phyloP scores from a whole-genome alignment of 2,888 invertebrate species.

The Agrochola litura region DNA sequence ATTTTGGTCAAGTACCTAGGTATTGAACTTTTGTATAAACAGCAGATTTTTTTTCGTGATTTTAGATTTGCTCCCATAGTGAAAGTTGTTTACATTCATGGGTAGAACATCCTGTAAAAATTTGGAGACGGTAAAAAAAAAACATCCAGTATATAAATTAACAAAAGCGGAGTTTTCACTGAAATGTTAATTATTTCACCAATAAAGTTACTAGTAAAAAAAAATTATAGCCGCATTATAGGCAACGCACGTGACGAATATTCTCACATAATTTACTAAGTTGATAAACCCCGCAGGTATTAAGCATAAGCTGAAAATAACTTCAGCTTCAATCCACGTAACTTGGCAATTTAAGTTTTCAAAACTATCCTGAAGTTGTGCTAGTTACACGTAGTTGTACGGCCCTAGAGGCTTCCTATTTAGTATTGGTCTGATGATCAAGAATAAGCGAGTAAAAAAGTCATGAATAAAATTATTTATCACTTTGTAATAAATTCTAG shows the following conservation, averaged over 20 bases:
- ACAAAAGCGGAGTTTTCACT: not conserved
- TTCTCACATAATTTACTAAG: slow-evolving; percentile 47
- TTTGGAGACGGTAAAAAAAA: too few species aligned
- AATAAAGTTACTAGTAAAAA: slow-evolving; percentile 14
- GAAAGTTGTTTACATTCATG: too few species aligned
- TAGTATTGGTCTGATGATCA: slow-evolving; percentile 36
- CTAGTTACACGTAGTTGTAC: slow-evolving; percentile 77
- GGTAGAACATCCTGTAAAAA: too few species aligned
- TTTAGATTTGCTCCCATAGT: too few species aligned
- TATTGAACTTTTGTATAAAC: too few species aligned
- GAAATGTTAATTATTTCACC: slow-evolving; percentile 2
- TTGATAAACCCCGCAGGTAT: slow-evolving; percentile 55
- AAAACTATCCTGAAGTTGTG: slow-evolving; percentile 81
- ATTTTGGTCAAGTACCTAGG: too few species aligned
- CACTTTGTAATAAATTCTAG: not conserved
- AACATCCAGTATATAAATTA: too few species aligned
- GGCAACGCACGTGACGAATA: slow-evolving; percentile 2
- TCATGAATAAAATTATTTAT: slow-evolving; percentile 29
- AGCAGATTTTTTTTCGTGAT: too few species aligned
- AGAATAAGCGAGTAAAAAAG: slow-evolving; percentile 34
- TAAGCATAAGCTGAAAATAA: slow-evolving; percentile 73
- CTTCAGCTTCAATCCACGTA: slow-evolving; percentile 71
- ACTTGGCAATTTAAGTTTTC: slow-evolving; percentile 84
- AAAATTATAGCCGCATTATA: slow-evolving; percentile 9
- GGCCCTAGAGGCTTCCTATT: slow-evolving; percentile 73